Conservation (phyloP, 2,888 invertebrate genomes). For the Shargacucullia verbasci region DNA sequence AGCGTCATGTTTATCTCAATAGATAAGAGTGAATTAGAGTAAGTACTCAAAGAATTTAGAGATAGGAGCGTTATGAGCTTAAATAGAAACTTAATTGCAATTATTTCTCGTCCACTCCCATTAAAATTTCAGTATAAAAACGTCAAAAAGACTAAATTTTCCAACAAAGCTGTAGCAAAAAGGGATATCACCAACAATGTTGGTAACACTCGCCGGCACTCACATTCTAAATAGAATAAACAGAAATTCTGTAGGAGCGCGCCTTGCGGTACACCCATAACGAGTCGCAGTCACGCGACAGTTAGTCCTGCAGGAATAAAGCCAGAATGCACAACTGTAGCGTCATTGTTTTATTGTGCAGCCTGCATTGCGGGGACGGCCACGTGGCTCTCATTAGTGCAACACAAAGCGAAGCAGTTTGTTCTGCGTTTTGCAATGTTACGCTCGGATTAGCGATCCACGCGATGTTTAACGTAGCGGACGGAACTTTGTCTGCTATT, state of each 20-base stretch:
- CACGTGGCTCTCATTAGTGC: conserved; percentile 88
- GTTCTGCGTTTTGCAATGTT: conserved; percentile 86
- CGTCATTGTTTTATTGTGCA: conserved; percentile 87
- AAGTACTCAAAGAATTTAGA: conserved; percentile 2
- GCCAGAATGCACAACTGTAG: conserved; percentile 82
- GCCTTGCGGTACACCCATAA: conserved; percentile 77
- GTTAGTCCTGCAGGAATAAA: conserved; percentile 85
- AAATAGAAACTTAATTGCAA: neutral
- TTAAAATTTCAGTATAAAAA: conserved; percentile 15
- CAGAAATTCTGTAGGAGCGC: conserved; percentile 69
- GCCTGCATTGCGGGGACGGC: conserved; percentile 88
- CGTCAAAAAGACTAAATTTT: conserved; percentile 34
- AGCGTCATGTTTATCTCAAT: conserved; percentile 17
- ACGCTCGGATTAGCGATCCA: conserved; percentile 83
- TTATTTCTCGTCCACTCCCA: neutral
- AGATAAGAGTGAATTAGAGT: conserved; percentile 14
- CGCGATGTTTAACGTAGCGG: conserved; percentile 80
- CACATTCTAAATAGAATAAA: conserved; percentile 72
- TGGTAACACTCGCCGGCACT: conserved; percentile 64
- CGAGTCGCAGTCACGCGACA: conserved; percentile 83
- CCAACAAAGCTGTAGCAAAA: conserved; percentile 48
- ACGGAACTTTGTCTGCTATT: conserved; percentile 75
- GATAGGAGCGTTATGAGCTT: conserved; percentile 4
- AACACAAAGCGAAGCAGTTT: conserved; percentile 87
- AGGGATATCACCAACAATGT: conserved; percentile 60